Base-by-base conservation (phyloP, 1,140 invertebrate genomes). In the Glomeris maerens region DNA sequence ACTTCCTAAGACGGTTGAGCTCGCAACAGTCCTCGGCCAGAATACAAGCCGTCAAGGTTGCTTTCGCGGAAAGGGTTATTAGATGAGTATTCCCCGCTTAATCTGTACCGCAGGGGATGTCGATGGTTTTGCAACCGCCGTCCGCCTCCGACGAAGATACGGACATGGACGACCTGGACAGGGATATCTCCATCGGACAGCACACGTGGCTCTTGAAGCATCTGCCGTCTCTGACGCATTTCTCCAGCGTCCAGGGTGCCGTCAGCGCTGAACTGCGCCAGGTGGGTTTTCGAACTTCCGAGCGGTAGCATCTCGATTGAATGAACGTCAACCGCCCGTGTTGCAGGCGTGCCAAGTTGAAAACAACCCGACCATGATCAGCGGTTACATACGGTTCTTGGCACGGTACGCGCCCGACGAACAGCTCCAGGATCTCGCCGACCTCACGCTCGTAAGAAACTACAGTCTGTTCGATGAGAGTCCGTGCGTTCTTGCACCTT, bases 341-440 rank as follows among this genome's bases (percentile, higher is more conserved):
- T 53, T 55, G 4, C 46, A 84, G 50, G 90, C 91, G 3, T 86
- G 88, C 61, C 81, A 89, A 57, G 83, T 93, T 27, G 91, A 96
- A 68, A 93, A 88, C 57, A 80, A 84, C 60, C 84, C 87, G 0
- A 66, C 73, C 4, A 72, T 87, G 44, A 78, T 96, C n/a, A 82
- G 83, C 50, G 80, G 81, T n/a, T 95, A 95, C 64, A 81, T 95
- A 22, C 74, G 77, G 22, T 94, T 91, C 66, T 73, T 95, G 10
- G 78, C 87, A 0, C 67, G 74, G 1, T 80, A 89, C 66, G 80
- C 80, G 1, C 51, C 58, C 31, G 74, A 78, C 36, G 77, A 80
- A 59, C 72, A 77, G 4, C 68, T 78, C 1, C 74, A 69, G 46
- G 63, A 71, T 17, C 59, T 73, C 38, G 64, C 69, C 53, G 69